phyloP scores from a whole-genome alignment of 2,888 invertebrate genomes.

The Diadegma fenestrale region DNA sequence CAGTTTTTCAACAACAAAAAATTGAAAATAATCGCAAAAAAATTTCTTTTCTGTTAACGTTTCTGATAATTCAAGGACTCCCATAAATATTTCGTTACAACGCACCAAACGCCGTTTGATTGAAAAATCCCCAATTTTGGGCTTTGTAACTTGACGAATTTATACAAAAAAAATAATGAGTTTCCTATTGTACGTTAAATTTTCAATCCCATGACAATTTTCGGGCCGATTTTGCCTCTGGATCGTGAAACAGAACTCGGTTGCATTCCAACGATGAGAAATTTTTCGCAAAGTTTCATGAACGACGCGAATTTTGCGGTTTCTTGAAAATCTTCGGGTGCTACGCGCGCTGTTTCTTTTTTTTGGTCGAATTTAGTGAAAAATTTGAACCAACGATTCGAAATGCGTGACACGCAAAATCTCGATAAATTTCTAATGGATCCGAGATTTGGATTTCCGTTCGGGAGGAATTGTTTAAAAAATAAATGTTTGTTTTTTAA shows the following conservation, averaged over 20 bases:
- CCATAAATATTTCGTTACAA: too few species aligned
- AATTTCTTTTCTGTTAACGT: too few species aligned
- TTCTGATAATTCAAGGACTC: too few species aligned
- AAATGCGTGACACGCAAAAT: background rate
- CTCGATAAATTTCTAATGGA: background rate
- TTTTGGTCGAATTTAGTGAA: background rate
- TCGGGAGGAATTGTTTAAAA: background rate
- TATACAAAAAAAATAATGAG: too few species aligned
- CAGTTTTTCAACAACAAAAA: background rate
- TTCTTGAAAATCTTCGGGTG: background rate
- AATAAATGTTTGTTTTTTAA: conserved; percentile 12
- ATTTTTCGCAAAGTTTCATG: background rate
- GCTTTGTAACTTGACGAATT: too few species aligned
- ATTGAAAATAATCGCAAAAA: background rate
- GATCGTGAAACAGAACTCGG: too few species aligned
- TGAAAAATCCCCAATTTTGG: too few species aligned
- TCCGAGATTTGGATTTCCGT: background rate
- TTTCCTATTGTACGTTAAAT: too few species aligned
- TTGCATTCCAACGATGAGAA: background rate
- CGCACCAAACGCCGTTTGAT: too few species aligned
- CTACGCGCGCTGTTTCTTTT: too few species aligned
- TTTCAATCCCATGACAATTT: too few species aligned
- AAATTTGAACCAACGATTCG: background rate
- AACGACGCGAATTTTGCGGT: background rate
- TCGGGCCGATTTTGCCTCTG: too few species aligned